These are phyloP conservation scores for Epinotia brunnichana DNA, from an alignment of 2,888 invertebrate species.

Conservation along the genomic window DNA sequence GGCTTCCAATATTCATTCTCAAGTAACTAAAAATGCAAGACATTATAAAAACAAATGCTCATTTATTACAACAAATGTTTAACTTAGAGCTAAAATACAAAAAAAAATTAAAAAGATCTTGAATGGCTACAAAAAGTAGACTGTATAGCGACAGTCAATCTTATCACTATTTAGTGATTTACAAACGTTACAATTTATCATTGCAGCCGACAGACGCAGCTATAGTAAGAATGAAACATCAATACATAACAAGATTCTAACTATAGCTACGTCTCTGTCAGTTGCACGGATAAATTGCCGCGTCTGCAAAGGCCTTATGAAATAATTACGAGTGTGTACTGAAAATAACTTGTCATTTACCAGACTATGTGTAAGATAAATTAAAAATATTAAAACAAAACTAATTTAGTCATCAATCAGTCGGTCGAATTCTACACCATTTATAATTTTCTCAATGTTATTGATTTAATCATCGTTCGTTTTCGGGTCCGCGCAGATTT, in stretches of 20 bases:
- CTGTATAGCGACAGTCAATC: not conserved
- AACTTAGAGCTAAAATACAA: not conserved
- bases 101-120: not conserved
- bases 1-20: too few relatives aligned
- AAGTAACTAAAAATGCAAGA: not conserved
- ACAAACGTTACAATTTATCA: too few relatives aligned
- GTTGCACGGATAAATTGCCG: not conserved
- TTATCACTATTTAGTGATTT: not conserved
- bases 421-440: not conserved
- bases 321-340: not conserved
- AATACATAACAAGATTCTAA: too few relatives aligned
- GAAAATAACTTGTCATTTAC: too few relatives aligned
- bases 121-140: not conserved
- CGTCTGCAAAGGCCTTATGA: not conserved
- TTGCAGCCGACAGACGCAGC: too few relatives aligned
- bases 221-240: too few relatives aligned
- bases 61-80: conserved; percentile 1
- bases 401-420: not conserved
- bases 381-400: not conserved
- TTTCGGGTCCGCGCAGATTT: not conserved
- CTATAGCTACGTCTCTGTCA: too few relatives aligned
- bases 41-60: not conserved
- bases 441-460: not conserved
- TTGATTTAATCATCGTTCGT: not conserved
- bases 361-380: not conserved